Percentiles rank a stretch among this genome's conserved stretches.
These are phyloP conservation scores for Pocota personata DNA, from an alignment of 2,888 invertebrate genomes.

Conservation along the genomic window DNA sequence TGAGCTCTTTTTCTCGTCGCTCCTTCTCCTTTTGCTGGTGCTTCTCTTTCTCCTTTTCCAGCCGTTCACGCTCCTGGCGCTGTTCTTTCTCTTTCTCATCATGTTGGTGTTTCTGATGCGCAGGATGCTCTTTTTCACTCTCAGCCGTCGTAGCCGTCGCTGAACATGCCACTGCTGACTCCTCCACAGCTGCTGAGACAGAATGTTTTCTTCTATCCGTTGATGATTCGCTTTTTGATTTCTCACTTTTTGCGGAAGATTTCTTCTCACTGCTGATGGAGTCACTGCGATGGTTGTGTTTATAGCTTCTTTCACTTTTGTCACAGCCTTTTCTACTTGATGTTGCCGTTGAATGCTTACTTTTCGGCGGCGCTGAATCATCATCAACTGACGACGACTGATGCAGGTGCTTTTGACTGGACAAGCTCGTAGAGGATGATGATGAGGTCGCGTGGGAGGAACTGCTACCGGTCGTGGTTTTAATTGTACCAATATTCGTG, in stretches of 20 bases:
- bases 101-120: conserved; percentile 71
- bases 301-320: conserved; percentile 78
- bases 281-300: conserved; percentile 79
- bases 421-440: conserved; percentile 45
- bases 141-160: conserved; percentile 71
- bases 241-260: conserved; percentile 72
- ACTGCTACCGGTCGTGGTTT: conserved; percentile 79
- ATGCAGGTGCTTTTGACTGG: conserved; percentile 59
- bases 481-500: conserved; percentile 81
- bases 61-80: conserved; percentile 76
- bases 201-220: conserved; percentile 79
- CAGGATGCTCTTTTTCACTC: conserved; percentile 72
- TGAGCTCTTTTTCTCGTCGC: conserved; percentile 79
- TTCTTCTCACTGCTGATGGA: conserved; percentile 77
- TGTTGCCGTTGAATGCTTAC: conserved; percentile 59
- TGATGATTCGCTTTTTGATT: conserved; percentile 72
- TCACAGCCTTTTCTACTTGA: conserved; percentile 70
- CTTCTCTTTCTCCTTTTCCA: conserved; percentile 77
- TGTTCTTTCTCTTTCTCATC: conserved; percentile 75
- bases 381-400: conserved; percentile 51
- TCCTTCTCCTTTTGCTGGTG: conserved; percentile 75
- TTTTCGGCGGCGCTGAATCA: conserved; percentile 67
- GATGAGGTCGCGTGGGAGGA: conserved; percentile 76
- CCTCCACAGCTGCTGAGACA: conserved; percentile 55
- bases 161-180: conserved; percentile 75